Percentiles rank a stretch among this genome's conserved stretches.
Evolutionary conservation across 2,888 invertebrate species (phyloP).

Genomic region (Drosophila neonasuta): DNA sequence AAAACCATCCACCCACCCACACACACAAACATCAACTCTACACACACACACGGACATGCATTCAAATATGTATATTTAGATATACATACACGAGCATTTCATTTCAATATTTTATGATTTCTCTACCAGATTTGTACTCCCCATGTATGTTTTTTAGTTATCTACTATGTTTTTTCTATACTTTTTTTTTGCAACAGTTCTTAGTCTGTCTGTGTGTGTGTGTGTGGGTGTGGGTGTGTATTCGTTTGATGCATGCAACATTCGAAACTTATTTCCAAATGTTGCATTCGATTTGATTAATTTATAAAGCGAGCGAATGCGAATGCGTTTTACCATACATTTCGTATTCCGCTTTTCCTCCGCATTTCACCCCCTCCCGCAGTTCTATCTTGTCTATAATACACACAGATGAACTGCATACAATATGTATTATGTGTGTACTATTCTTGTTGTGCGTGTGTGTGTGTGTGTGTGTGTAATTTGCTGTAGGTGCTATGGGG

Average conservation of each 20-base stretch:
- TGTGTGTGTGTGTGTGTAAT: constrained; percentile 38
- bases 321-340: constrained; percentile 18
- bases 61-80: constrained; percentile 9
- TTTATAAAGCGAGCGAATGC: constrained; percentile 54
- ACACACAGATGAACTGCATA: constrained; percentile 11
- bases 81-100: constrained; percentile 27
- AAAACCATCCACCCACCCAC: constrained; percentile 26
- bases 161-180: neutral
- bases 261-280: constrained; percentile 56
- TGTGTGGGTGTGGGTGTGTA: constrained; percentile 8
- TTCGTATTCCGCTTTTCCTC: constrained; percentile 2
- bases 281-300: constrained; percentile 66
- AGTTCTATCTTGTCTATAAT: constrained; percentile 5
- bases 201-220: constrained; percentile 20
- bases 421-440: neutral
- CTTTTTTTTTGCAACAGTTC: constrained; percentile 2
- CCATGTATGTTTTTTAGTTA: constrained; percentile 13
- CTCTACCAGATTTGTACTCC: constrained; percentile 39
- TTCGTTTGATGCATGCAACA: constrained; percentile 45
- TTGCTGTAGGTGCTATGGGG: constrained; percentile 69
- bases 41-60: constrained; percentile 3
- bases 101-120: constrained; percentile 57
- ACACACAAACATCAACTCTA: neutral
- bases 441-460: constrained; percentile 1
- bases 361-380: neutral